Percentiles rank a stretch among this genome's conserved stretches.
phyloP scores from a whole-genome alignment of 2,113 vertebrate genomes.

The Pterocles orientalis region DNA sequence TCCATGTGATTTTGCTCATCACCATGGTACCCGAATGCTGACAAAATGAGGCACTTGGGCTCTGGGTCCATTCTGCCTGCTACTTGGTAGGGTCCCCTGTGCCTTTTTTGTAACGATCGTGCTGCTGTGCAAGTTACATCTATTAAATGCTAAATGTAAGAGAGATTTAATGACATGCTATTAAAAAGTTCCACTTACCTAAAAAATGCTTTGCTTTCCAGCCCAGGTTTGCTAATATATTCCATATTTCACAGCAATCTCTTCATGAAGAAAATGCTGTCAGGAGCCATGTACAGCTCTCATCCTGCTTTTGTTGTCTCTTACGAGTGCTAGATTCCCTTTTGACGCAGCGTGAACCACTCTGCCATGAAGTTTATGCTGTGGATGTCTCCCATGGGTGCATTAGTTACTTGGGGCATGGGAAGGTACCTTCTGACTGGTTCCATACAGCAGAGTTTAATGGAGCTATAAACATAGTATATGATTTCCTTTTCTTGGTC shows the following conservation, averaged over 20 bases:
- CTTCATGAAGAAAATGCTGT: not conserved
- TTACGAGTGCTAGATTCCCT: not conserved
- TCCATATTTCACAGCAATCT: constrained; percentile 14
- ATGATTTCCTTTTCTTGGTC: constrained; percentile 27
- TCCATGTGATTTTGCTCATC: not conserved
- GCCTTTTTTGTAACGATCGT: not conserved
- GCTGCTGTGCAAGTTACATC: not conserved
- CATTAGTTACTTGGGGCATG: not conserved
- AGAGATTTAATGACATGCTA: constrained; percentile 30
- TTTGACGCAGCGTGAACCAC: not conserved
- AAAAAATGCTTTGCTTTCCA: constrained; percentile 33
- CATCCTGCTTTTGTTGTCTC: not conserved
- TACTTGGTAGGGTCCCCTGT: not conserved
- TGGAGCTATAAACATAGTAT: not conserved
- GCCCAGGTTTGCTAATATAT: constrained; percentile 25
- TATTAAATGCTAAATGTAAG: constrained; percentile 41
- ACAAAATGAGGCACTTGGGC: not conserved
- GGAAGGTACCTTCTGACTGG: not conserved
- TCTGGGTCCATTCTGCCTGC: not conserved
- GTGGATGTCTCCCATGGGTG: not conserved
- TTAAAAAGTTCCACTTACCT: constrained; percentile 48
- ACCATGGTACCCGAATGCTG: not conserved
- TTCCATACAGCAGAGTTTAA: not conserved
- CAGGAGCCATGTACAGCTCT: constrained; percentile 20
- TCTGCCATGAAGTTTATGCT: not conserved